Base-by-base conservation (phyloP, 2,797 vertebrate species). In the Sphenopsis melanotis region DNA sequence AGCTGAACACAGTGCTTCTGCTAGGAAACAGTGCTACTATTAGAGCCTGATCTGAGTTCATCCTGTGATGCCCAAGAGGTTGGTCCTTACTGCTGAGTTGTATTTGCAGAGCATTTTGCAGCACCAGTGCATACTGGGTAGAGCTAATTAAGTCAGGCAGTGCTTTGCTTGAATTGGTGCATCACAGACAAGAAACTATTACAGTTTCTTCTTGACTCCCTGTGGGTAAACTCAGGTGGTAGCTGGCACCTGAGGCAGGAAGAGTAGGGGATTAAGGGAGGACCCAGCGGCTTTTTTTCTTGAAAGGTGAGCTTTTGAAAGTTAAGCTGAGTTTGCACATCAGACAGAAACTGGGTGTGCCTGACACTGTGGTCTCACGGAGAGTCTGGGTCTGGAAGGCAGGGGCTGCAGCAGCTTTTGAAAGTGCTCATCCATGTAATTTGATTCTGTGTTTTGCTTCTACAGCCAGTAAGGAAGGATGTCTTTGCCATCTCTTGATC, bases 271-370 rank as follows among this genome's bases (percentile, higher is more conserved):
- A 90, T 66, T 91, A 87, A 90, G 47, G 59, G 42, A 72, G 47
- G 23, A 34, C 42, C 46, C 49, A 15, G 53, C 81, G 26, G 15
- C 15, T 69, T 72, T 91, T 89, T 52, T 64, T 34, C 63, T 79
- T 83, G 80, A 84, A 91, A 91, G 77, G 34, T 70, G 55, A 86
- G 47, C 26, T 91, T 88, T 79, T 88, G 55, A 69, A 79, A 90
- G 27, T 77, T 75, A 49, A 57, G 15, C 36, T 82, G 36, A 78
- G 39, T 63, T 84, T 79, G 72, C 11, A 3, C 12, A 21, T 68
- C 46, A 78, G 36, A 63, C 57, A 90, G 50, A 92, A 93, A 75
- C 83, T 68, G 68, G 53, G 39, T 61, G 44, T 91, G 69, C 65
- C 53, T 87, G 53, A 52, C 55, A 55, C 6, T 89, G 87, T 85